phyloP scores from a whole-genome alignment of 2,888 invertebrate species.

The Pardosa pseudoannulata region DNA sequence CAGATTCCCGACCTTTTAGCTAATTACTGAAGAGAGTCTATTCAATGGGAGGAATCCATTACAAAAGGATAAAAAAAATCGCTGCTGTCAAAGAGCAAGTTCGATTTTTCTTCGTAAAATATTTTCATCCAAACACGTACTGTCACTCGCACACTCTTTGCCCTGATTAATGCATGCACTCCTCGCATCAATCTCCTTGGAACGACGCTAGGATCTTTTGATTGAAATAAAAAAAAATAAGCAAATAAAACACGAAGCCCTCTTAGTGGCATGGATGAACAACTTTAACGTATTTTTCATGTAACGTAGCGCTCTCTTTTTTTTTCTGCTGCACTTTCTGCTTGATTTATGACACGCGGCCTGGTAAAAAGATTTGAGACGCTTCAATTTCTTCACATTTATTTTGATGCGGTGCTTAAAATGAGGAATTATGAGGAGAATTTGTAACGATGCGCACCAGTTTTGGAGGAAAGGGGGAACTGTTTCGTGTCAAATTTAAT shows the following conservation, averaged over 20 bases:
- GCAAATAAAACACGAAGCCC: neutral
- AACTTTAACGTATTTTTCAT: conserved; percentile 3
- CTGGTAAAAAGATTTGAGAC: neutral
- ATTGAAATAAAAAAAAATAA: conserved; percentile 7
- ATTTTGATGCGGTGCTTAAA: neutral
- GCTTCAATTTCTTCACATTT: conserved; percentile 1
- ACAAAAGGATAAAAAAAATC: neutral
- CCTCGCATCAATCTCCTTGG: neutral
- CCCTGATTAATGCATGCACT: neutral
- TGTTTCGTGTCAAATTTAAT: neutral
- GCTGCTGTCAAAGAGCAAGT: neutral
- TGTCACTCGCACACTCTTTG: neutral
- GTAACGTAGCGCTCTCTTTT: neutral
- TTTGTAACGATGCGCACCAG: neutral
- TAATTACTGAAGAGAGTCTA: no score
- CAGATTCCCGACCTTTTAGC: no score
- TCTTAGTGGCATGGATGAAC: conserved; percentile 13
- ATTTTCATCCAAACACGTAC: neutral
- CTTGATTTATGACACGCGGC: neutral
- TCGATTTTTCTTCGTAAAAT: neutral
- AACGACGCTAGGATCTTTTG: neutral
- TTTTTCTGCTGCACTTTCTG: neutral
- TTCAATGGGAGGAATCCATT: no score
- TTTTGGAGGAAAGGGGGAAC: neutral
- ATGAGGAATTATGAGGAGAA: neutral